Conservation (phyloP, 2,797 vertebrate genomes). For the Tapera naevia region DNA sequence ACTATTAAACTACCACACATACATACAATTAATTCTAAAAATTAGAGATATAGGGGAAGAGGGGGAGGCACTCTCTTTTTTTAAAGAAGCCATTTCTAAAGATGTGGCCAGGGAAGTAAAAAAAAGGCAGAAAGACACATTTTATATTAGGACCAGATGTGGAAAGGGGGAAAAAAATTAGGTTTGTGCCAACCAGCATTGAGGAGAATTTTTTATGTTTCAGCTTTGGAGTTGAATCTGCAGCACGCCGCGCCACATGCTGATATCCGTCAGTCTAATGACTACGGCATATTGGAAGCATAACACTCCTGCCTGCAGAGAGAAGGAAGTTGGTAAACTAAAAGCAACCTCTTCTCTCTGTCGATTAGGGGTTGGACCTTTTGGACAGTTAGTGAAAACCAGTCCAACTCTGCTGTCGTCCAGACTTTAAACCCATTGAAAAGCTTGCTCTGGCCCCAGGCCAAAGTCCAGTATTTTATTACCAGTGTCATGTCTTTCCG, state of each 20-base stretch:
- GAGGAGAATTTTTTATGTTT: slow-evolving; percentile 8
- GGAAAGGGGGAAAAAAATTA: neutral
- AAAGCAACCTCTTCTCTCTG: slow-evolving; percentile 11
- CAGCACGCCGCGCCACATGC: neutral
- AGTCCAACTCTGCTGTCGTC: neutral
- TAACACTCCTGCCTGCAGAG: neutral
- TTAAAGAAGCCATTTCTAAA: slow-evolving; percentile 15
- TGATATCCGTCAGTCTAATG: neutral
- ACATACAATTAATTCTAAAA: neutral
- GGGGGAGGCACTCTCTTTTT: neutral
- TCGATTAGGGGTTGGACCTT: neutral
- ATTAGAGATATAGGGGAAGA: neutral
- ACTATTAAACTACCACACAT: neutral
- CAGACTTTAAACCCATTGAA: slow-evolving; percentile 47
- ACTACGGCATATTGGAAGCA: neutral
- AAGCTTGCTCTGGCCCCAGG: slow-evolving; percentile 34
- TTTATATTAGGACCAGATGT: slow-evolving; percentile 63
- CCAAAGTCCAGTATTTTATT: slow-evolving; percentile 29
- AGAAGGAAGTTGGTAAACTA: slow-evolving; percentile 16
- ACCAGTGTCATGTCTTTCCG: slow-evolving; percentile 26
- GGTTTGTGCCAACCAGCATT: slow-evolving; percentile 41
- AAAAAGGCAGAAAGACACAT: neutral
- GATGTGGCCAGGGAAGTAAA: neutral
- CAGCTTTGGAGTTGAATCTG: neutral
- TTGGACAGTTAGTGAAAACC: slow-evolving; percentile 26